Evolutionary conservation across 2,797 vertebrate genomes (phyloP).

Genomic region (Octomys mimax): DNA sequence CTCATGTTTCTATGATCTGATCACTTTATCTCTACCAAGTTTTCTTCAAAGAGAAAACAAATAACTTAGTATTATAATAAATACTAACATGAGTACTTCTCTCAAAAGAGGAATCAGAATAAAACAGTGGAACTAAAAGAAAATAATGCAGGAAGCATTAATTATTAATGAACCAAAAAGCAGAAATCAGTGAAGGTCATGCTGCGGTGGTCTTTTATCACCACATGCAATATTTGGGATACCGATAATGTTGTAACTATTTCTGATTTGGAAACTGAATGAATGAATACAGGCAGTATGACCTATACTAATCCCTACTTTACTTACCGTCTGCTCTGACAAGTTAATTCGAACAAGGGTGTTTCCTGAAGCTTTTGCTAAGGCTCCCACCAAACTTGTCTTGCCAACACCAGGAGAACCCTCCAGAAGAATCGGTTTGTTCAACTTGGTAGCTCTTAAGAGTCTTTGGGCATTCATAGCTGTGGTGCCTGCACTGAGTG

Average conservation of each 20-base stretch:
- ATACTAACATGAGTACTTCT: background rate
- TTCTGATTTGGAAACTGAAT: background rate
- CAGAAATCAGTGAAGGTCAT: background rate
- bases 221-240: background rate
- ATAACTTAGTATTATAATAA: background rate
- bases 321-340: slow-evolving; percentile 97
- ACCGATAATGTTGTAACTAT: background rate
- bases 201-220: background rate
- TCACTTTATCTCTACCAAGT: background rate
- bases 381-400: slow-evolving; percentile 96
- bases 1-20: background rate
- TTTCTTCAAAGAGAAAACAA: slow-evolving; percentile 41
- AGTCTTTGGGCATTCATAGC: slow-evolving; percentile 96
- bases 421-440: slow-evolving; percentile 96
- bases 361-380: slow-evolving; percentile 97
- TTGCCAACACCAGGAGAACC: slow-evolving; percentile 99
- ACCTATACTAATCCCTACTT: background rate
- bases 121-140: slow-evolving; percentile 4
- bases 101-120: slow-evolving; percentile 22
- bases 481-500: slow-evolving; percentile 95
- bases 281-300: background rate
- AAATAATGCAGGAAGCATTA: background rate
- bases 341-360: slow-evolving; percentile 97
- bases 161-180: background rate
- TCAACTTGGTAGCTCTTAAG: slow-evolving; percentile 95